Conservation (phyloP, 2,113 vertebrate species). For the Vulpes lagopus region DNA sequence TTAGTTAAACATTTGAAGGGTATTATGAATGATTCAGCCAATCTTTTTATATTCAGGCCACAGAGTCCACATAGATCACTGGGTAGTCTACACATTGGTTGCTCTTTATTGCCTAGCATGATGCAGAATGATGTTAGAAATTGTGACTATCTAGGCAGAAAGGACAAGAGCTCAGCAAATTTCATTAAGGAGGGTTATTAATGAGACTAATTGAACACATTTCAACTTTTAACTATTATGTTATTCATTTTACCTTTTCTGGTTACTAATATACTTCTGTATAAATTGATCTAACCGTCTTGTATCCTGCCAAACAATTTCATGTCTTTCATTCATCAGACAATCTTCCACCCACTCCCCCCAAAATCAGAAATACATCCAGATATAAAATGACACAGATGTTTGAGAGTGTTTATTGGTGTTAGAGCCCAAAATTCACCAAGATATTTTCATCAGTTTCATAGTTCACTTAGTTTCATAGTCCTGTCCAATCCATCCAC, state of each 20-base stretch:
- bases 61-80: neutral
- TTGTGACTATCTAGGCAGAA: neutral
- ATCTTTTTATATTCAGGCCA: neutral
- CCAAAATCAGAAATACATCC: neutral
- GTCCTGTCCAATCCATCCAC: neutral
- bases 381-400: neutral
- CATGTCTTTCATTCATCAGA: neutral
- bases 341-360: fast-evolving
- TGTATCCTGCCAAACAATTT: neutral
- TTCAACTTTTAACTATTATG: neutral
- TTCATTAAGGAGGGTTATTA: neutral
- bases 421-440: neutral
- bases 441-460: neutral
- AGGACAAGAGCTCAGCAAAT: neutral
- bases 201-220: neutral
- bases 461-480: neutral
- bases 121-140: neutral
- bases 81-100: neutral
- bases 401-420: neutral
- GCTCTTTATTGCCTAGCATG: neutral
- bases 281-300: neutral
- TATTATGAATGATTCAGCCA: neutral
- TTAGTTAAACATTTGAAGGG: neutral
- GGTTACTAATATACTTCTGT: neutral
- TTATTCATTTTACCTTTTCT: neutral